Evolutionary conservation across 2,113 vertebrate species (phyloP).

Genomic region (Gopherus flavomarginatus): DNA sequence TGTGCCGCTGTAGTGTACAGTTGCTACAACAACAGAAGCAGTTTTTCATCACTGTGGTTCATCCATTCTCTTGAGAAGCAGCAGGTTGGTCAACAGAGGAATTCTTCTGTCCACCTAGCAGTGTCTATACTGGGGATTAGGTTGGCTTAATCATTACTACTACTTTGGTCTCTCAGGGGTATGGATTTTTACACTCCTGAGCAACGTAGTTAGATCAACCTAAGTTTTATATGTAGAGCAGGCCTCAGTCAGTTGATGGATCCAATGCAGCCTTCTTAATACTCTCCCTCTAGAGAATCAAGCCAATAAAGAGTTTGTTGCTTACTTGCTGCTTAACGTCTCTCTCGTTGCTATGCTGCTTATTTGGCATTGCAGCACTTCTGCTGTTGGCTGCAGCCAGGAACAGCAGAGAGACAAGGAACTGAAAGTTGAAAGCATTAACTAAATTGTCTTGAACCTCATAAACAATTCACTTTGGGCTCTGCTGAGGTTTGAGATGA

Average conservation of each 20-base stretch:
- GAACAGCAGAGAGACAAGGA: not conserved
- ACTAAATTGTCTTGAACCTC: not conserved
- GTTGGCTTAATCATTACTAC: too few species aligned
- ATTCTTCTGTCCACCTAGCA: too few species aligned
- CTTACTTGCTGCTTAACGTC: not conserved
- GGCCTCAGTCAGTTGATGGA: not conserved
- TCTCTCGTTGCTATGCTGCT: not conserved
- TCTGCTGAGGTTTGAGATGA: fast-evolving
- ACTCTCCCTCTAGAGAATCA: not conserved
- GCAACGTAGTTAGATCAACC: too few species aligned
- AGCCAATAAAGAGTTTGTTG: not conserved
- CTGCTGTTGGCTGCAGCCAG: not conserved
- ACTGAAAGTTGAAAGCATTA: fast-evolving
- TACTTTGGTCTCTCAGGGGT: too few species aligned
- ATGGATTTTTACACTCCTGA: too few species aligned
- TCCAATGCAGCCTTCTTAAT: not conserved
- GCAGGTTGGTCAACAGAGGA: too few species aligned
- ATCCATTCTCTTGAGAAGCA: too few species aligned
- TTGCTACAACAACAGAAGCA: too few species aligned
- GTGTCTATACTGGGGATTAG: too few species aligned
- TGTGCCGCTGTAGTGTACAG: too few species aligned
- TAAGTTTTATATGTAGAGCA: too few species aligned
- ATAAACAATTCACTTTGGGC: not conserved
- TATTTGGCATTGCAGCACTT: not conserved
- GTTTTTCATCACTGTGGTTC: too few species aligned